phyloP scores from a whole-genome alignment of 2,113 vertebrate genomes.

The Datnioides undecimradiatus region DNA sequence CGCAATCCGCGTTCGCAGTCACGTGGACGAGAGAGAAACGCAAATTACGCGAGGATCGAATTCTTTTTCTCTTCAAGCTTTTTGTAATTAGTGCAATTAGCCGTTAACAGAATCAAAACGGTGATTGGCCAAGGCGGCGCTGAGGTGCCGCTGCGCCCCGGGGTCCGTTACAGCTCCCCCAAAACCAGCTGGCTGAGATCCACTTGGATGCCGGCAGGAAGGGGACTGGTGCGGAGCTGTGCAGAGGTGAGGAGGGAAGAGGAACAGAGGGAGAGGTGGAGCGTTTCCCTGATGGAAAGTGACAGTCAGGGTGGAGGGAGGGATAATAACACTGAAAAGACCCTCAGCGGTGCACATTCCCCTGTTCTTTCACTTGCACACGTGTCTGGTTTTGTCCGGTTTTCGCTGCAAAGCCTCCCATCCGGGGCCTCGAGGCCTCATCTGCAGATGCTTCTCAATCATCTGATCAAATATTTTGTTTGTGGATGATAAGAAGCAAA shows the following conservation, averaged over 20 bases:
- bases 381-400: background rate
- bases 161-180: slow-evolving; percentile 29
- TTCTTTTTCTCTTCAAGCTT: background rate
- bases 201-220: slow-evolving; percentile 54
- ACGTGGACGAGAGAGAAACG: background rate
- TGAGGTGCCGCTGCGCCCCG: slow-evolving; percentile 35
- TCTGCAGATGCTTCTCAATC: background rate
- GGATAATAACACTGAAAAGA: slow-evolving; percentile 46
- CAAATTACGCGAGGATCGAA: background rate
- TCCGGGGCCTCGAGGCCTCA: slow-evolving; percentile 2
- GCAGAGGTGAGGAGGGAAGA: slow-evolving; percentile 69
- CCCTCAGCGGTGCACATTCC: slow-evolving; percentile 29
- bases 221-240: slow-evolving; percentile 17
- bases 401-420: background rate
- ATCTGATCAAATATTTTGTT: slow-evolving; percentile 3
- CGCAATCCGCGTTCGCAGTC: background rate
- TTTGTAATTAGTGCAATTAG: slow-evolving; percentile 19
- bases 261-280: slow-evolving; percentile 72
- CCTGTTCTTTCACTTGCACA: slow-evolving; percentile 13
- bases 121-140: slow-evolving; percentile 6
- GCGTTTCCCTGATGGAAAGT: slow-evolving; percentile 77
- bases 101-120: slow-evolving; percentile 26
- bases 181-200: slow-evolving; percentile 55
- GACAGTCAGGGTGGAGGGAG: slow-evolving; percentile 59
- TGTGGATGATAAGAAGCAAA: background rate